Evolutionary conservation across 2,113 vertebrate genomes (phyloP).

Genomic region (Gulo gulo): DNA sequence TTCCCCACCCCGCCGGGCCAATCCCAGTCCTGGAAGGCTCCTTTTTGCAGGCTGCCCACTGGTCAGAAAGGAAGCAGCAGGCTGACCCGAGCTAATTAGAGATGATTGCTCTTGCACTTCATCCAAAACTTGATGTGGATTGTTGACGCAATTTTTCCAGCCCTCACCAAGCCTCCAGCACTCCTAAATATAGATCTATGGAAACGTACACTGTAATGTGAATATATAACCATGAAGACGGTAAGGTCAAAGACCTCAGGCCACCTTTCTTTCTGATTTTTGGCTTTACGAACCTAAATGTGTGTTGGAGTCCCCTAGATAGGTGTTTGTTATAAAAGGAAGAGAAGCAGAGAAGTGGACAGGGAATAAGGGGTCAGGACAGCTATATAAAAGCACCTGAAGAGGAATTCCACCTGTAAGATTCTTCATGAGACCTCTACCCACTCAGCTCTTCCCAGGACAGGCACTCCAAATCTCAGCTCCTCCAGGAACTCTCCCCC

Average conservation of each 20-base stretch:
- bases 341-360: background rate
- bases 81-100: slow-evolving; percentile 20
- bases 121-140: background rate
- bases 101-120: background rate
- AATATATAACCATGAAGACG: background rate
- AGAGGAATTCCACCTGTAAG: background rate
- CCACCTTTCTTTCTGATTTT: background rate
- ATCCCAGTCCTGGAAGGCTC: background rate
- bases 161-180: background rate
- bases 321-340: background rate
- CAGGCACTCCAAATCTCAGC: background rate
- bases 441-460: background rate
- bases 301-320: background rate
- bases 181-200: background rate
- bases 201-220: background rate
- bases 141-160: background rate
- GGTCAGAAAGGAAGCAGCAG: background rate
- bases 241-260: background rate
- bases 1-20: background rate
- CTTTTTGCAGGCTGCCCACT: background rate
- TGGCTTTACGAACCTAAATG: background rate
- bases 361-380: background rate
- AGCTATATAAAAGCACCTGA: background rate
- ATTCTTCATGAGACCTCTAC: background rate
- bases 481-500: background rate